These are phyloP conservation scores for Oryctes rhinoceros DNA, from an alignment of 1,140 invertebrate species.

Conservation along the genomic window DNA sequence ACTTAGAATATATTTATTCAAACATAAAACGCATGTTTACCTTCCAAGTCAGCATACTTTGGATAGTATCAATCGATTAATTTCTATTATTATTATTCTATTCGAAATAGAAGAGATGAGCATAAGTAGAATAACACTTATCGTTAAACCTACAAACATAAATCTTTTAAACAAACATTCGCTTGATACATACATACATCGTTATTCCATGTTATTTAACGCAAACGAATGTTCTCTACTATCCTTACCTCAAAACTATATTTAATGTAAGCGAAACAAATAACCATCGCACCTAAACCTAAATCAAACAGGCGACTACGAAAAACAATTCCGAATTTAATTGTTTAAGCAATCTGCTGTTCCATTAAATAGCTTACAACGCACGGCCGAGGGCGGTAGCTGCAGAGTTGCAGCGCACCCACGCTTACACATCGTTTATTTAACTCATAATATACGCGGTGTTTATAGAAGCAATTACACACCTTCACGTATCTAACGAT, in stretches of 20 bases:
- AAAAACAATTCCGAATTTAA: slow-evolving; percentile 2
- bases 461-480: slow-evolving; percentile 7
- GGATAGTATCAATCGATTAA: no score
- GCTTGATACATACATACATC: no score
- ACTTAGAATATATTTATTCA: no score
- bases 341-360: background rate
- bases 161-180: no score
- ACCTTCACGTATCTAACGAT: background rate
- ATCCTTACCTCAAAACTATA: background rate
- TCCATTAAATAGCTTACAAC: background rate
- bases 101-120: no score
- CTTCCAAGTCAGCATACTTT: no score
- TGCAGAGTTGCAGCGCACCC: background rate
- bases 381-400: no score
- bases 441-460: background rate
- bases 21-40: no score
- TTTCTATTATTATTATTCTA: no score
- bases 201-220: no score
- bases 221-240: background rate
- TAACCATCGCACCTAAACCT: background rate
- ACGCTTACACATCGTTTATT: background rate
- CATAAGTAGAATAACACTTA: no score
- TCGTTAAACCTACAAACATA: no score
- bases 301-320: slow-evolving; percentile 1
- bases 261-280: slow-evolving; percentile 16